Conservation (phyloP, 2,113 vertebrate species). For the Canis aureus region DNA sequence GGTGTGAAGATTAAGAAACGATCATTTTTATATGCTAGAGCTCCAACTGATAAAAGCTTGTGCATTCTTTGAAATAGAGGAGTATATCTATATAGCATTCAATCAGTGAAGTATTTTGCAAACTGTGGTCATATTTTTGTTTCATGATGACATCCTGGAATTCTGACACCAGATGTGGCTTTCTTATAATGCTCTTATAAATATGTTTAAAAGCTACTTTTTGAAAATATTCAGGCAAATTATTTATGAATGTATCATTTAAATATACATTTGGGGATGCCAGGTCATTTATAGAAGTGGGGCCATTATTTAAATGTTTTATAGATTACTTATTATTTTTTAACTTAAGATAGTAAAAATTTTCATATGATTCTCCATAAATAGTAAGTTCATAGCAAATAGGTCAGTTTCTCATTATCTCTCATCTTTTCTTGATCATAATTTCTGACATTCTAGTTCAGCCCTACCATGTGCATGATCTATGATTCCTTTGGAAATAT, state of each 20-base stretch:
- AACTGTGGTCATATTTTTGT: neutral
- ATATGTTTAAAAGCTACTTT: neutral
- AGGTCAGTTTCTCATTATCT: conserved; percentile 83
- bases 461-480: conserved; percentile 78
- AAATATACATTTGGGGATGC: neutral
- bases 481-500: conserved; percentile 82
- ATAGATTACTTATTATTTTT: neutral
- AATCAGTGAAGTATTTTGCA: neutral
- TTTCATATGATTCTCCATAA: conserved; percentile 77
- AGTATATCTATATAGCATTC: neutral
- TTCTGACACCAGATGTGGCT: neutral
- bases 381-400: conserved; percentile 74
- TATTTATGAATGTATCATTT: neutral
- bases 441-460: conserved; percentile 85
- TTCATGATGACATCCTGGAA: neutral
- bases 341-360: conserved; percentile 67
- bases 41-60: conserved; percentile 71
- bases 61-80: conserved; percentile 25
- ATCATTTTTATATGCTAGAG: conserved; percentile 44
- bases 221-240: neutral
- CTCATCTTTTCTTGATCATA: conserved; percentile 80
- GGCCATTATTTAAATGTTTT: neutral
- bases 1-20: neutral
- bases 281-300: neutral
- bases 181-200: neutral